Percentiles rank a stretch among this genome's conserved stretches.
Conservation (phyloP, 2,797 vertebrate species). For the Coluber constrictor region DNA sequence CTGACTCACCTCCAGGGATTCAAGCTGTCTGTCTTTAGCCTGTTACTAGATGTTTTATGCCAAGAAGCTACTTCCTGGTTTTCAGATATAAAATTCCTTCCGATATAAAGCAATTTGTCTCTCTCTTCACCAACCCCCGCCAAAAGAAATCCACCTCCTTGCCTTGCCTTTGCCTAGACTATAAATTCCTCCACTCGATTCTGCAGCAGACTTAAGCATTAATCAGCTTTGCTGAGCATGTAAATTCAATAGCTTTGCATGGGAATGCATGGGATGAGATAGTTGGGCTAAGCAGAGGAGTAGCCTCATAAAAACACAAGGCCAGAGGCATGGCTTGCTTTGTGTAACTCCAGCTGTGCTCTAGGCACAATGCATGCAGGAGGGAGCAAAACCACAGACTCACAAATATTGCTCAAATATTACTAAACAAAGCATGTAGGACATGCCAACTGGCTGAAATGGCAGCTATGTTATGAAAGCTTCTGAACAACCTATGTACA, state of each 20-base stretch:
- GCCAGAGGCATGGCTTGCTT: neutral
- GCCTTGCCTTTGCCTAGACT: too few species aligned
- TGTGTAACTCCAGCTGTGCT: neutral
- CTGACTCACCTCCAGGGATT: too few species aligned
- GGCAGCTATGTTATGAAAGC: neutral
- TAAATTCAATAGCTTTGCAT: neutral
- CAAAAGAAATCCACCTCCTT: too few species aligned
- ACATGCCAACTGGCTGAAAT: neutral
- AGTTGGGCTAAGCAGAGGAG: neutral
- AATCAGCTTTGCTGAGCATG: neutral
- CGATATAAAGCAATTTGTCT: too few species aligned
- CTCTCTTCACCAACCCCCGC: too few species aligned
- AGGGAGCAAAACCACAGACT: neutral
- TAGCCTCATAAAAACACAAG: neutral
- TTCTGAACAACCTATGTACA: neutral
- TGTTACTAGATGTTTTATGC: too few species aligned
- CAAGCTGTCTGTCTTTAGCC: too few species aligned
- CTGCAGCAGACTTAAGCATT: too few species aligned
- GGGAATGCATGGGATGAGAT: neutral
- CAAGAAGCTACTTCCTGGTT: too few species aligned
- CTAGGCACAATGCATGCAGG: fast-evolving
- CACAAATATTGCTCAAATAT: neutral
- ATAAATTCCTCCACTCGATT: too few species aligned
- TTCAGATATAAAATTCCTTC: too few species aligned
- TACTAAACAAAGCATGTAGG: neutral